phyloP scores from a whole-genome alignment of 2,888 invertebrate genomes.

The Metopia argyrocephala region DNA sequence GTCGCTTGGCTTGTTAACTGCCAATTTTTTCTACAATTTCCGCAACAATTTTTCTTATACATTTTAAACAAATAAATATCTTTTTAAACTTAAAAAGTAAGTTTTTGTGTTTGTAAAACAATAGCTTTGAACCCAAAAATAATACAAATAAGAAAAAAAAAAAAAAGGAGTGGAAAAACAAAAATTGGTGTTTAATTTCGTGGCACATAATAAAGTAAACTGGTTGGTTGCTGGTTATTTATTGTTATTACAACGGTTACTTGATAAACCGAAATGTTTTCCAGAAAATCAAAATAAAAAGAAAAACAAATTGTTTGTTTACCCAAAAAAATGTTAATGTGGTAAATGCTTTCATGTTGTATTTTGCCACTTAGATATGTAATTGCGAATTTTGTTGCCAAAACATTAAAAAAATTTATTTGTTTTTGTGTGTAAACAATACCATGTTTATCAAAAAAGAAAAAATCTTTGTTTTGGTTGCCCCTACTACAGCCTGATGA shows the following conservation, averaged over 20 bases:
- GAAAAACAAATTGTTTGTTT: conserved; percentile 18
- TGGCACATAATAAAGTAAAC: neutral
- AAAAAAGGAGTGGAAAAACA: neutral
- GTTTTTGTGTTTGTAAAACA: conserved; percentile 58
- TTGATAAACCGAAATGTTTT: too few relatives aligned
- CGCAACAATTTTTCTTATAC: conserved; percentile 57
- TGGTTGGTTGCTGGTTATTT: neutral
- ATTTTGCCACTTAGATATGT: conserved; percentile 60
- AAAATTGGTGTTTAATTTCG: neutral
- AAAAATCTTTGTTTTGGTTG: neutral
- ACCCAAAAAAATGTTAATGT: neutral
- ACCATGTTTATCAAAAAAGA: too few relatives aligned
- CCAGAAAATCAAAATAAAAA: too few relatives aligned
- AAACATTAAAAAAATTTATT: conserved; percentile 13
- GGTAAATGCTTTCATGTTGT: conserved; percentile 55
- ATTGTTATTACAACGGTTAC: too few relatives aligned
- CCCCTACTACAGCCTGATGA: too few relatives aligned
- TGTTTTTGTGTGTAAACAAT: neutral
- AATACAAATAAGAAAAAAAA: neutral
- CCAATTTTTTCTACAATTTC: conserved; percentile 63
- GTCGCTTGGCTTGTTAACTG: conserved; percentile 52
- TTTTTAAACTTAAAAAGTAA: conserved; percentile 29
- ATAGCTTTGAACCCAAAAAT: conserved; percentile 9
- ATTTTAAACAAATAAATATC: neutral
- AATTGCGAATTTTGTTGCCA: conserved; percentile 56